These are phyloP conservation scores for Dicaeum eximium DNA, from an alignment of 2,113 vertebrate species.

Conservation along the genomic window DNA sequence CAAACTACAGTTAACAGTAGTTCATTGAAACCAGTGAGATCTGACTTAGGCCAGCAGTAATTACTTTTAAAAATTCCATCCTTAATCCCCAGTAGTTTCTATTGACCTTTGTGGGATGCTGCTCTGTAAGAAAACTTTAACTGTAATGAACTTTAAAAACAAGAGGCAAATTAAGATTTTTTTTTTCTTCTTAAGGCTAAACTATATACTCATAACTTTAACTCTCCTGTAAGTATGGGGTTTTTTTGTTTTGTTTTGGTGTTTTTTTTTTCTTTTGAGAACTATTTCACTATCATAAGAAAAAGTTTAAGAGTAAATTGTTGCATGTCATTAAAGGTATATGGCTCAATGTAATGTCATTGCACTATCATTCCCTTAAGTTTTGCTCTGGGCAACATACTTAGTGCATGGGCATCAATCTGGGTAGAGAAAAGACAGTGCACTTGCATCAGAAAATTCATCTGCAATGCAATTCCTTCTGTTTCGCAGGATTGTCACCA, in stretches of 20 bases:
- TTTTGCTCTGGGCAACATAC: neutral
- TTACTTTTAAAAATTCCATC: neutral
- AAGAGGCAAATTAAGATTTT: neutral
- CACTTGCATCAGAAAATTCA: neutral
- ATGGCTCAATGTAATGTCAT: neutral
- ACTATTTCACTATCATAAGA: neutral
- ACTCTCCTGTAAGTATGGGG: neutral
- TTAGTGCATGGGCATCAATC: neutral
- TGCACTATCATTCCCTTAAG: neutral
- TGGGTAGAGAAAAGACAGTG: neutral
- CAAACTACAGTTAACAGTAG: neutral
- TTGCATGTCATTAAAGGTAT: neutral
- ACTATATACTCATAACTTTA: neutral
- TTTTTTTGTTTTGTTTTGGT: too few species aligned
- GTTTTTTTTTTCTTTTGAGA: neutral
- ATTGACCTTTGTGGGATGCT: neutral
- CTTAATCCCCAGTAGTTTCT: conserved; percentile 6
- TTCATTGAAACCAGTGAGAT: neutral
- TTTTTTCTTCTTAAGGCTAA: neutral
- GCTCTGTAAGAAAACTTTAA: neutral
- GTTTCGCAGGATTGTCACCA: neutral
- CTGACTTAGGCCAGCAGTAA: neutral
- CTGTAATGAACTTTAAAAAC: neutral
- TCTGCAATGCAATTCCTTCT: neutral
- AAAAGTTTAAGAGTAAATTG: neutral